phyloP scores from a whole-genome alignment of 1,140 invertebrate species.

The Drosophila ficusphila region DNA sequence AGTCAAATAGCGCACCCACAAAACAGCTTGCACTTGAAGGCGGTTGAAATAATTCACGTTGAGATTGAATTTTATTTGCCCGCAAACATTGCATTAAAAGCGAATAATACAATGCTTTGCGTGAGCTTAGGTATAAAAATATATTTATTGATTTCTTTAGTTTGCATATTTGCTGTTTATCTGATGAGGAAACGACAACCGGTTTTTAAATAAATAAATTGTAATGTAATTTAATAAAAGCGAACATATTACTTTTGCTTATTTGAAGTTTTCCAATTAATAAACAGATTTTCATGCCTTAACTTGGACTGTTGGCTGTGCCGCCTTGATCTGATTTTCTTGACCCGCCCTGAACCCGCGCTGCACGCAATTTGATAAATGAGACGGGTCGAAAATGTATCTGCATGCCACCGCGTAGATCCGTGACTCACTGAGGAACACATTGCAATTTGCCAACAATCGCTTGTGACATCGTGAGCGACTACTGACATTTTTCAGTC shows the following conservation, averaged over 20 bases:
- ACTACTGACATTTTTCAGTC: constrained; percentile 39
- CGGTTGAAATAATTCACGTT: constrained; percentile 20
- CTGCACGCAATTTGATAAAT: constrained; percentile 48
- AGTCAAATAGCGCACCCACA: constrained; percentile 37
- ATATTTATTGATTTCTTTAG: too few relatives aligned
- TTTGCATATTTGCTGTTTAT: too few relatives aligned
- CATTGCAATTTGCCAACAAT: constrained; percentile 14
- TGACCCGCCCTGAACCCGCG: constrained; percentile 37
- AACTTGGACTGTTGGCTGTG: constrained; percentile 10
- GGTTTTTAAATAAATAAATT: too few relatives aligned
- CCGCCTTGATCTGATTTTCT: constrained; percentile 16
- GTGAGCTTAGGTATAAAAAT: neutral
- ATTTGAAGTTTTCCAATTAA: neutral
- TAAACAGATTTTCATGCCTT: neutral
- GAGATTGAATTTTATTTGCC: constrained; percentile 40
- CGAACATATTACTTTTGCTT: too few relatives aligned
- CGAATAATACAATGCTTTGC: constrained; percentile 18
- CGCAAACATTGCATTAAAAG: constrained; percentile 32
- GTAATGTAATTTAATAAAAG: too few relatives aligned
- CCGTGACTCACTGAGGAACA: constrained; percentile 37
- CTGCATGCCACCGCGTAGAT: constrained; percentile 56
- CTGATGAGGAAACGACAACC: too few relatives aligned
- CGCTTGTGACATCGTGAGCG: constrained; percentile 58
- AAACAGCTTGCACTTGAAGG: constrained; percentile 54
- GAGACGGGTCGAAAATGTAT: constrained; percentile 24